Conservation (phyloP, 2,113 vertebrate species). For the Hypocryptadius cinnamomeus region DNA sequence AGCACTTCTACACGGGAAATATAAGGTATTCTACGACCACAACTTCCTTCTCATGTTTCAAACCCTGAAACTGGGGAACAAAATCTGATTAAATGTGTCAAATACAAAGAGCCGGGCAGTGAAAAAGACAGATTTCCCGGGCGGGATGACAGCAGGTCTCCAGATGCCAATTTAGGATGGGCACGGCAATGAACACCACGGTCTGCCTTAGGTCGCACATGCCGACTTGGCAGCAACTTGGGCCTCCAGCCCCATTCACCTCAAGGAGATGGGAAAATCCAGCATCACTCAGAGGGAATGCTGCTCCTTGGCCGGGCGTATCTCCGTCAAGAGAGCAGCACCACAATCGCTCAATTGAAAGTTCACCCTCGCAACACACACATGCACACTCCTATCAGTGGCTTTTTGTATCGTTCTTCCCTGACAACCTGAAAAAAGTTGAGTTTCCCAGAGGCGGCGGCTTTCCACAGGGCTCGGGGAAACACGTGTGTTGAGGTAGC, state of each 20-base stretch:
- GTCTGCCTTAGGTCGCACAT: accelerated
- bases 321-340: too few species aligned
- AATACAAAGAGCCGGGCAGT: neutral
- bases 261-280: neutral
- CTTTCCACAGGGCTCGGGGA: neutral
- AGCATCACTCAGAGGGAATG: accelerated
- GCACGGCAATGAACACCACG: accelerated
- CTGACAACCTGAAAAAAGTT: neutral
- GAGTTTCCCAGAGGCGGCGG: neutral
- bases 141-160: neutral
- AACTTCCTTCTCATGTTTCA: neutral
- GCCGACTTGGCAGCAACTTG: accelerated
- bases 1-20: neutral
- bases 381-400: accelerated
- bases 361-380: neutral
- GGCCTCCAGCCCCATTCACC: neutral
- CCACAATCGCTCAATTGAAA: neutral
- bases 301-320: neutral
- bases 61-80: neutral
- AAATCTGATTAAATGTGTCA: neutral
- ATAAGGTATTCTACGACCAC: neutral
- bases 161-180: neutral
- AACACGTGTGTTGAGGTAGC: neutral
- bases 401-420: neutral
- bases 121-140: neutral